Percentiles rank a stretch among this genome's conserved stretches.
phyloP scores from a whole-genome alignment of 2,113 vertebrate genomes.

The Pelmatolapia mariae region DNA sequence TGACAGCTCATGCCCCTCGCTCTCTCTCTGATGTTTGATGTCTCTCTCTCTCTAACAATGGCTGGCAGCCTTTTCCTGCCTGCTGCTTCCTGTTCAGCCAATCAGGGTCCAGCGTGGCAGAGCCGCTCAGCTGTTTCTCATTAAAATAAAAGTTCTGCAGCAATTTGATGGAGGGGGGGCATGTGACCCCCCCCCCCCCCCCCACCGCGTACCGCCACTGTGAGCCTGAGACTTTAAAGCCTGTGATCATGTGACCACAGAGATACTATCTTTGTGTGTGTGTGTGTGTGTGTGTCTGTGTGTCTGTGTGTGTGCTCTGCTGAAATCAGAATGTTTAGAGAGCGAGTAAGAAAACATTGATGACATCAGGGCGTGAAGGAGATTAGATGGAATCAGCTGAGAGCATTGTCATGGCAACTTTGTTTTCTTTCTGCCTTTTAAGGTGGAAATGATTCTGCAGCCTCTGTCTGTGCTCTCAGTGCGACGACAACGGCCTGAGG shows the following conservation, averaged over 20 bases:
- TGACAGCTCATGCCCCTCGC: background rate
- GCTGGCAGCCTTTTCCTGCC: slow-evolving; percentile 16
- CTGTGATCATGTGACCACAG: background rate
- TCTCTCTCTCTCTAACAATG: slow-evolving; percentile 9
- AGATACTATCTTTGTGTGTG: background rate
- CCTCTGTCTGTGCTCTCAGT: background rate
- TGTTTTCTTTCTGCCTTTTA: background rate
- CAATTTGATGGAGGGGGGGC: background rate
- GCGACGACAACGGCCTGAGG: rapidly evolving
- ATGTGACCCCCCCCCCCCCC: background rate
- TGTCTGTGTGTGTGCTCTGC: background rate
- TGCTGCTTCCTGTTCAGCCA: background rate
- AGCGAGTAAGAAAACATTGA: rapidly evolving
- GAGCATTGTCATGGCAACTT: background rate
- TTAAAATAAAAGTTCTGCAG: background rate
- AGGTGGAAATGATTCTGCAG: background rate
- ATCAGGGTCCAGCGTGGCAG: background rate
- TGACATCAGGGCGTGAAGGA: background rate
- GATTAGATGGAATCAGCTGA: background rate
- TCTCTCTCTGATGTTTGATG: background rate
- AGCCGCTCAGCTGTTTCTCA: background rate
- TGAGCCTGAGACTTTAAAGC: background rate
- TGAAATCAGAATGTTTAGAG: background rate
- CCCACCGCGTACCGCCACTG: background rate
- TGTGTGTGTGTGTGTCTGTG: background rate